phyloP scores from a whole-genome alignment of 1,140 invertebrate species.

The Conus betulinus region DNA sequence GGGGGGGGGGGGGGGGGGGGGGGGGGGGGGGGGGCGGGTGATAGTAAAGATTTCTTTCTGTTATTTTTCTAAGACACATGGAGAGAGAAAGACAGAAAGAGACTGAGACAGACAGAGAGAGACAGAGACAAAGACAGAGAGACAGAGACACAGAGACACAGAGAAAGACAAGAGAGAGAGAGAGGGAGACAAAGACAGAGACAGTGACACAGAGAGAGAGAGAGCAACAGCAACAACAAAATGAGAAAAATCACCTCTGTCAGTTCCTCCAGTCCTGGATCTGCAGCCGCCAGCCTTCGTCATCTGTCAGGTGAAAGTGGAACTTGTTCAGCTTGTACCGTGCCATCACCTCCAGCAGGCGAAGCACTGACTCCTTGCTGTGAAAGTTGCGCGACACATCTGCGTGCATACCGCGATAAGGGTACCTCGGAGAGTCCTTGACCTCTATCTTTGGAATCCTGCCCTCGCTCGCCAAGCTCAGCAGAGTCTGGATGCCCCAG shows the following conservation, averaged over 20 bases:
- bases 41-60: no score
- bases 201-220: background rate
- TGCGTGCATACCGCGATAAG: conserved; percentile 68
- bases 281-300: conserved; percentile 72
- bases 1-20: no score
- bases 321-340: conserved; percentile 71
- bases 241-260: conserved; percentile 52
- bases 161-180: conserved; percentile 13
- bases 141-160: conserved; percentile 6
- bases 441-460: conserved; percentile 40
- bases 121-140: conserved; percentile 9
- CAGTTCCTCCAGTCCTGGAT: conserved; percentile 69
- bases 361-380: conserved; percentile 58
- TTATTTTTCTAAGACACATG: no score
- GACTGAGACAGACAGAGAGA: background rate
- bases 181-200: conserved; percentile 16
- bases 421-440: conserved; percentile 55
- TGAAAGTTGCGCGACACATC: conserved; percentile 71
- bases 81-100: background rate
- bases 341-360: conserved; percentile 67
- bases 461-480: conserved; percentile 43
- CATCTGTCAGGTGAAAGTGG: conserved; percentile 72
- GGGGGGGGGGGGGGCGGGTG: no score
- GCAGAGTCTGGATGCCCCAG: conserved; percentile 58
- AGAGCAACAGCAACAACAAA: background rate